Evolutionary conservation across 2,113 vertebrate species (phyloP), one percentile per base, ranked within the genome.

Genomic region (Calyptommatus sinebrachiatus): DNA sequence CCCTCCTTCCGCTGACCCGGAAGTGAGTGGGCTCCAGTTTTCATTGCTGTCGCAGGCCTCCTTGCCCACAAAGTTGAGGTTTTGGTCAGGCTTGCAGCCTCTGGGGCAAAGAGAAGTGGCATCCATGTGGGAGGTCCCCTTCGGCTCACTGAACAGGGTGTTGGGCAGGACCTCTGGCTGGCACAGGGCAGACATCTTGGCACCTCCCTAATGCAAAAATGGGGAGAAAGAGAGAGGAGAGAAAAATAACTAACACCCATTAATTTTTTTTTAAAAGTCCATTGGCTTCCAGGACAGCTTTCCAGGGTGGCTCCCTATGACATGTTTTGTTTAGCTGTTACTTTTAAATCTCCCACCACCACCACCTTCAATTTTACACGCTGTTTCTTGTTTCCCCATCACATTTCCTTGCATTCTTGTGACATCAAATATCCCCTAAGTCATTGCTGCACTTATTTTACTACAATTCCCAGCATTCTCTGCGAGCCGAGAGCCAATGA

Each of bases 11-110:
- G 91, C 81, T 63, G 87, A 90, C 84, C 92, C 65, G 4, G 83
- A 90, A 18, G 67, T 94, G 45, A 93, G 62, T 86, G 86, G 96
- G 86, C 95, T 97, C 87, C 94, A 96, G 85, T 99, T 99, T 92
- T 98, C 96, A 6, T 99, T 97, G 85, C 95, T 91, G 80, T 95
- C 94, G 12, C 89, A 95, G 66, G 80, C 85, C 65, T 71, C 88
- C 16, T 94, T 94, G 24, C 89, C 93, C 68, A 97, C 86, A 82
- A 99, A 98, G 93, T 99, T 99, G 89, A 95, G 98, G 91, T 99
- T 99, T 83, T 93, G 95, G 11, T 99, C 97, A 35, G 97, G 96
- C 53, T 96, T 94, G 2, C 76, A 81, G 0, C 73, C 78, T 46
- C 66, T 68, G 0, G 78, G 60, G 41, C 79, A 83, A 0, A 81